Conservation (phyloP, 2,797 vertebrate genomes). For the Hippocampus kuda region DNA sequence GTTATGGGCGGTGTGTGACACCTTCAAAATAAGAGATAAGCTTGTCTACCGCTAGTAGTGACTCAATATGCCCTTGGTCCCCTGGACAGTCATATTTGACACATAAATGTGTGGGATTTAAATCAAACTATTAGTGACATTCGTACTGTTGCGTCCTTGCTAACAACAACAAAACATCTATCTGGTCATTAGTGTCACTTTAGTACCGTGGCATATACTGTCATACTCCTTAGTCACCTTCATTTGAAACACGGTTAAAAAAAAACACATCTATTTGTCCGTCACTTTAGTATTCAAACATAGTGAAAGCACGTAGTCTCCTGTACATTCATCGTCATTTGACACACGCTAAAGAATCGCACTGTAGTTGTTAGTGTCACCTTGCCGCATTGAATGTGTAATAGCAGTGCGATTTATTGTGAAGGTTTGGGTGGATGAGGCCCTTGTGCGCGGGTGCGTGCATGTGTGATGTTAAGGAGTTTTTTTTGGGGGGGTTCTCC, state of each 20-base stretch:
- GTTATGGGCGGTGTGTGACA: neutral
- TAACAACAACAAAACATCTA: no score
- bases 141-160: no score
- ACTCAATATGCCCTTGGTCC: neutral
- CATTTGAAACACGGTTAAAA: no score
- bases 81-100: neutral
- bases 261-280: no score
- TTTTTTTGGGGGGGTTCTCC: neutral
- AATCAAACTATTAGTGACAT: neutral
- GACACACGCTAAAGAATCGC: no score
- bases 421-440: neutral
- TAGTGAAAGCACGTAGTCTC: no score
- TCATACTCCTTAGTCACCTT: no score
- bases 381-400: neutral
- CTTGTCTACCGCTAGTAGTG: neutral
- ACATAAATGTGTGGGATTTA: neutral
- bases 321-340: no score
- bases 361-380: neutral
- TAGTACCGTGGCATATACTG: no score
- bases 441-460: neutral
- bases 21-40: neutral
- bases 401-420: neutral
- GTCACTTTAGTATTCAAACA: no score
- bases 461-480: neutral
- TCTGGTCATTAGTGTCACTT: no score